Percentiles rank a stretch among this genome's conserved stretches.
These are phyloP conservation scores for Tragelaphus scriptus DNA, from an alignment of 2,113 vertebrate genomes.

Conservation along the genomic window DNA sequence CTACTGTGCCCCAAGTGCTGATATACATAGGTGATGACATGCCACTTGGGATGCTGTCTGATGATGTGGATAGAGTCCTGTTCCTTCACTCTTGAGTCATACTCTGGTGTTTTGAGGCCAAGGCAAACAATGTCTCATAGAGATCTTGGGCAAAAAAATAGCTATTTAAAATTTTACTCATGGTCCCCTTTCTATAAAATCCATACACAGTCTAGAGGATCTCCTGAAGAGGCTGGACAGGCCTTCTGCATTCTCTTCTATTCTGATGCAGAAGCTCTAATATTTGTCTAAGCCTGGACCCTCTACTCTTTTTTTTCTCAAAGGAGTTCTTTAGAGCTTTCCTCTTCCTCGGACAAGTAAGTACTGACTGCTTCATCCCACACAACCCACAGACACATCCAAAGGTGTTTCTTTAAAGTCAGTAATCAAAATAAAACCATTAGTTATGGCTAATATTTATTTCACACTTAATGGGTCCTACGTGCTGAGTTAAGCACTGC, in stretches of 20 bases:
- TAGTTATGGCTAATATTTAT: not conserved
- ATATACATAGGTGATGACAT: not conserved
- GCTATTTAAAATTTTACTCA: not conserved
- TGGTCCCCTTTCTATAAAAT: not conserved
- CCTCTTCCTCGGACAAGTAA: not conserved
- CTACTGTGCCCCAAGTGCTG: not conserved
- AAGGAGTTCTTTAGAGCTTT: not conserved
- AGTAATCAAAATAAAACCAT: not conserved
- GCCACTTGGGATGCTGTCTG: not conserved
- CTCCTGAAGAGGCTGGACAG: not conserved
- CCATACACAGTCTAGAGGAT: not conserved
- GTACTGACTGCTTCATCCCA: not conserved
- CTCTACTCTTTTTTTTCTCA: not conserved
- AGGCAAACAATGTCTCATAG: not conserved
- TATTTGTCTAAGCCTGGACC: not conserved
- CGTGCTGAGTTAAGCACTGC: not conserved
- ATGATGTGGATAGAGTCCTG: not conserved
- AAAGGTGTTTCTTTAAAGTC: not conserved
- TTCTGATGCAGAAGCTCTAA: not conserved
- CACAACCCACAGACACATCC: not conserved
- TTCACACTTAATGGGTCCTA: not conserved
- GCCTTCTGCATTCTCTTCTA: not conserved
- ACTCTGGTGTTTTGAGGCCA: not conserved
- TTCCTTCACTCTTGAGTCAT: not conserved
- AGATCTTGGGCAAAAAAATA: not conserved